A percentile compares a stretch with the other conserved stretches of the same genome.
phyloP scores from a whole-genome alignment of 2,797 vertebrate genomes.

The Erethizon dorsatum region DNA sequence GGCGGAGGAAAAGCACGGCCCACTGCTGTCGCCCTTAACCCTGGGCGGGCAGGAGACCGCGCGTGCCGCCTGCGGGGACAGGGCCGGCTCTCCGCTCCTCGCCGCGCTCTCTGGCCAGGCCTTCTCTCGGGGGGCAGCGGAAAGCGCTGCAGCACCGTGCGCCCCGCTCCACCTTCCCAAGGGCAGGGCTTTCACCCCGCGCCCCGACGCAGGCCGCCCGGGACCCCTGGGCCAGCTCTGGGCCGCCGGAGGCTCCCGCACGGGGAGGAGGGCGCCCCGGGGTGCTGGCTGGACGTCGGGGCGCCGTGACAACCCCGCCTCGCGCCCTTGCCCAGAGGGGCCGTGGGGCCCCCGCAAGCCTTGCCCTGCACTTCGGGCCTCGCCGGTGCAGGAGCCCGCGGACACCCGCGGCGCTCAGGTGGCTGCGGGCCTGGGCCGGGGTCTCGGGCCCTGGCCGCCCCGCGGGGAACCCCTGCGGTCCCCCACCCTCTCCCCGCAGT shows the following conservation, averaged over 20 bases:
- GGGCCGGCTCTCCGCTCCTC: no score
- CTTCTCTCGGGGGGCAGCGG: neutral
- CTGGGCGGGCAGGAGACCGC: neutral
- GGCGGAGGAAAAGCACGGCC: neutral
- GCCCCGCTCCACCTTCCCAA: neutral
- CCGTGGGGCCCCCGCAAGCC: neutral
- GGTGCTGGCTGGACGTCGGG: neutral
- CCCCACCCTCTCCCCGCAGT: neutral
- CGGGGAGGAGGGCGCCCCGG: neutral
- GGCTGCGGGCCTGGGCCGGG: no score
- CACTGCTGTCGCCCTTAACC: neutral
- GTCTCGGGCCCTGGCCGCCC: neutral
- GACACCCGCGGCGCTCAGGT: no score
- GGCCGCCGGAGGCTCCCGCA: neutral
- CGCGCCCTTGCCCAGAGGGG: neutral
- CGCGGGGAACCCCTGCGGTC: neutral
- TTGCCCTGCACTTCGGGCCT: neutral
- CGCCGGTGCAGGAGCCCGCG: rapidly evolving
- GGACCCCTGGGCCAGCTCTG: neutral
- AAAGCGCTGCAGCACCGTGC: neutral
- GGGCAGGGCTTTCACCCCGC: neutral
- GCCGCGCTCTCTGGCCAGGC: no score
- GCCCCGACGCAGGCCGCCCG: neutral
- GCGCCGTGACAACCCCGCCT: no score
- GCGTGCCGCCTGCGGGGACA: no score